These are phyloP conservation scores for Mormoops blainvillei DNA, from an alignment of 2,113 vertebrate genomes.

Conservation along the genomic window DNA sequence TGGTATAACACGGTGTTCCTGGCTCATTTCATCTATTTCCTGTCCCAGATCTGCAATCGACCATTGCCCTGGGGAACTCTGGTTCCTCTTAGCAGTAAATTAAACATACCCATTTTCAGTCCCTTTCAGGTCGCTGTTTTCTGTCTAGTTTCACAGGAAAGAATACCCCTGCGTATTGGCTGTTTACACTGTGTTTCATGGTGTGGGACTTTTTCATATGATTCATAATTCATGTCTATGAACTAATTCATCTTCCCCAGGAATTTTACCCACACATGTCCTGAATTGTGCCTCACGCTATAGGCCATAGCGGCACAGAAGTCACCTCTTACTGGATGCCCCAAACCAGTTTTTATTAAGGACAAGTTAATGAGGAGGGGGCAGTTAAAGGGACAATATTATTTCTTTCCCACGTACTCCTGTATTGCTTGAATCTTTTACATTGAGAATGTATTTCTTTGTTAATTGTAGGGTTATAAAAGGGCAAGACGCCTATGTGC, in stretches of 20 bases:
- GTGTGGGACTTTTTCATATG: not conserved
- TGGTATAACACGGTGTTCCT: not conserved
- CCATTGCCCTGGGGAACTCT: not conserved
- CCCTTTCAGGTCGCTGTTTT: not conserved
- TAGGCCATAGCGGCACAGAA: not conserved
- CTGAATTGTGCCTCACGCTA: not conserved
- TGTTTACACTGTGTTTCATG: not conserved
- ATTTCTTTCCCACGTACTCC: not conserved
- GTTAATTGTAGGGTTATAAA: not conserved
- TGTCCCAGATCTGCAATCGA: not conserved
- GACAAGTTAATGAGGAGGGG: not conserved
- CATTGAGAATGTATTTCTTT: not conserved
- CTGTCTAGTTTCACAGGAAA: not conserved
- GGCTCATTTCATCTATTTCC: not conserved
- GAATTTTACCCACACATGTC: not conserved
- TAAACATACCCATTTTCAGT: not conserved
- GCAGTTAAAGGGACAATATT: not conserved
- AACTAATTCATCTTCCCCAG: not conserved
- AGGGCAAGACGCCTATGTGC: not conserved
- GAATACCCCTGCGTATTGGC: not conserved
- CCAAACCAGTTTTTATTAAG: not conserved
- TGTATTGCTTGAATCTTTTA: not conserved
- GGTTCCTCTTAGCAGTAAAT: not conserved
- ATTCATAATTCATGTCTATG: not conserved
- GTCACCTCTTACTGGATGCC: not conserved